phyloP scores from a whole-genome alignment of 2,888 invertebrate genomes.

The Ennomos fuscantarius region DNA sequence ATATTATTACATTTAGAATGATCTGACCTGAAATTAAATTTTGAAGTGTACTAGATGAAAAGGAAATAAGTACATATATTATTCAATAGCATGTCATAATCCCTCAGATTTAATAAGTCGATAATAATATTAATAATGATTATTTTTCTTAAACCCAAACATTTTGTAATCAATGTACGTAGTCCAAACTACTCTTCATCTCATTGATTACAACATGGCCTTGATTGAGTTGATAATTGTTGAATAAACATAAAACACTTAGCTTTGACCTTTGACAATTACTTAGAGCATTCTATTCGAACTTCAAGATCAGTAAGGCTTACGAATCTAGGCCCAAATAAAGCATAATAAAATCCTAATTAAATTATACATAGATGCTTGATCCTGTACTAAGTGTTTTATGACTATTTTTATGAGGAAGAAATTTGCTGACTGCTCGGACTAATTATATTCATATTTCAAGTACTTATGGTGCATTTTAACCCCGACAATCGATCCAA shows the following conservation, averaged over 20 bases:
- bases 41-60: too few species aligned
- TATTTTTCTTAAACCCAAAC: conserved; percentile 1
- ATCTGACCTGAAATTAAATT: too few species aligned
- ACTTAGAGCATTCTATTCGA: conserved; percentile 57
- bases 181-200: conserved; percentile 23
- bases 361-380: conserved; percentile 7
- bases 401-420: too few species aligned
- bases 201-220: conserved; percentile 50
- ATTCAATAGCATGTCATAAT: too few species aligned
- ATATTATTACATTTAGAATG: too few species aligned
- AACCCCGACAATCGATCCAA: too few species aligned
- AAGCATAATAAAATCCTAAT: conserved; percentile 16
- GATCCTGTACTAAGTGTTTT: neutral
- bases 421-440: too few species aligned
- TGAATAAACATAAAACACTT: conserved; percentile 67
- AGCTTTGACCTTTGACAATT: conserved; percentile 70
- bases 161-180: conserved; percentile 12
- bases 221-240: conserved; percentile 69
- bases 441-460: too few species aligned
- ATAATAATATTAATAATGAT: neutral
- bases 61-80: too few species aligned
- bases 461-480: too few species aligned
- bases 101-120: neutral
- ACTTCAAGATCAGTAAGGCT: conserved; percentile 46
- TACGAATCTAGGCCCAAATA: conserved; percentile 26